Evolutionary conservation across 92 coral and sea anemone genomes (phyloP), one percentile per base, ranked within the genome.

Genomic region (Epizoanthus scotinus): DNA sequence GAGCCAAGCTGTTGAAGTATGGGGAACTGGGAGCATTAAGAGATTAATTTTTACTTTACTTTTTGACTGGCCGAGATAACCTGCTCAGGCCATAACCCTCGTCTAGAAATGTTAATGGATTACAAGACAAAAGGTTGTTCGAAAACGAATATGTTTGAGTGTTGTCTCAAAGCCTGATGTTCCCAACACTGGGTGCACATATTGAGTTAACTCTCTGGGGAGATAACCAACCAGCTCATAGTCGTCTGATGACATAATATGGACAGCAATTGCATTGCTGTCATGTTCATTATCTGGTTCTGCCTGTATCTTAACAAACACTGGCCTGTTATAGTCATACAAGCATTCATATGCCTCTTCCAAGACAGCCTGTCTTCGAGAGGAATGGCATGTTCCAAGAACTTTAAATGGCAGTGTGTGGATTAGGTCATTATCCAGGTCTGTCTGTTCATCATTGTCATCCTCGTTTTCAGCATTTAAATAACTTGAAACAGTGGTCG

Each of bases 361-460:
- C 2, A 87, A 82, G 14, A 89, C 87, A 0, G 42, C 55, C 20
- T 90, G 91, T 36, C 83, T 24, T 18, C 26, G 31, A 38, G 21
- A 5, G 7, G 75, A 25, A 69, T 84, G 67, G 81, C 94, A 90
- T 4, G 89, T 79, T 12, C 91, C 91, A 70, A 84, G 14, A 28
- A 90, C 94, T 70, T 90, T 90, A 54, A 87, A 90, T 29, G 89
- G 87, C 63, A 84, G 42, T n/a, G 84, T 38, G 55, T 87, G 87
- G 0, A 53, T 77, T 3, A 28, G 54, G 8, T 19, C 62, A 14
- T 29, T 56, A 38, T 31, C 28, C 60, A 50, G 1, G 17, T 17
- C 15, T 2, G 50, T 20, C 22, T 50, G 73, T 5, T 66, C 27
- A 22, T 5, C 36, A 4, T 2, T 9, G 21, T 66, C 71, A 22